A percentile compares a stretch with the other conserved stretches of the same genome.
Evolutionary conservation across 1,140 invertebrate genomes (phyloP).

Genomic region (Zaprionus nigranus): DNA sequence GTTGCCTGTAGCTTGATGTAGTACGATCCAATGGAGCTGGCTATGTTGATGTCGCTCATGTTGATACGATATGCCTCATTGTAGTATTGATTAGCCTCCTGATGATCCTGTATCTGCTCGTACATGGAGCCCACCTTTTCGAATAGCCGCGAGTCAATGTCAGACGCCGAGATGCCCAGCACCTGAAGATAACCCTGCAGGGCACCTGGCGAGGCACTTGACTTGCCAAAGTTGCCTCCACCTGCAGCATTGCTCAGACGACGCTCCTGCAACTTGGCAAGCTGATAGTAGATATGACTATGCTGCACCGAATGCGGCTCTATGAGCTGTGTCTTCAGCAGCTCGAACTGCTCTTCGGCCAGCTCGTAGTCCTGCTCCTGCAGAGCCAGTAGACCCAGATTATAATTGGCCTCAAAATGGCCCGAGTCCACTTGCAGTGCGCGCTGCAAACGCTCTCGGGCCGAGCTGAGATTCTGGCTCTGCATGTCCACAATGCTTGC

Average conservation of each 20-base stretch:
- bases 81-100: constrained; percentile 96
- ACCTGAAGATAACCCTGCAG: constrained; percentile 92
- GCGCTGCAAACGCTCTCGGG: constrained; percentile 90
- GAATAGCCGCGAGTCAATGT: constrained; percentile 93
- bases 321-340: constrained; percentile 85
- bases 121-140: constrained; percentile 94
- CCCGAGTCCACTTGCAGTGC: constrained; percentile 93
- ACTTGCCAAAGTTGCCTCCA: constrained; percentile 30
- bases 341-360: constrained; percentile 89
- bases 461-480: constrained; percentile 90
- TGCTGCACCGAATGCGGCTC: constrained; percentile 85
- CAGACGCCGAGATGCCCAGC: constrained; percentile 89
- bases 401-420: constrained; percentile 96
- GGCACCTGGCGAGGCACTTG: constrained; percentile 91
- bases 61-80: constrained; percentile 95
- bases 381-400: constrained; percentile 91
- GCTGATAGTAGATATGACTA: constrained; percentile 94
- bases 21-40: constrained; percentile 96
- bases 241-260: constrained; percentile 82
- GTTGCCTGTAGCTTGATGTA: constrained; percentile 94
- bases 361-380: constrained; percentile 89
- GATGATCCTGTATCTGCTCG: constrained; percentile 94
- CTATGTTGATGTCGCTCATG: constrained; percentile 94
- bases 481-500: constrained; percentile 93
- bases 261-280: constrained; percentile 92